These are phyloP conservation scores for Archocentrus centrarchus DNA, from an alignment of 2,113 vertebrate species.

Conservation along the genomic window DNA sequence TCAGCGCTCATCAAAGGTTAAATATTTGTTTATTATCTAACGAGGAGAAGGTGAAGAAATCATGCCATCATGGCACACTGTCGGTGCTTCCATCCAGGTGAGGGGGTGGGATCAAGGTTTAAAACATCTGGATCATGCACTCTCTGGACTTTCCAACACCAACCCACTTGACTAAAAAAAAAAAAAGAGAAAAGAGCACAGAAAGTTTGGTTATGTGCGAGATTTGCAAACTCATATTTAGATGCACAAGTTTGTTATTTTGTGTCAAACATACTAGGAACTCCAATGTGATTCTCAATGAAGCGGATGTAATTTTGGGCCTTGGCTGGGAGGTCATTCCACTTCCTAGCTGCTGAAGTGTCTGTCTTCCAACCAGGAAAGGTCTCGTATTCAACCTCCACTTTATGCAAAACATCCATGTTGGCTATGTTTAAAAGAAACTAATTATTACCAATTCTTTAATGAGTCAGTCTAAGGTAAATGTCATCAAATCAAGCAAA, in stretches of 20 bases:
- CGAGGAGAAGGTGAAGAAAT: constrained; percentile 27
- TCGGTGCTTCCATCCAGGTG: constrained; percentile 20
- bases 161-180: constrained; percentile 92
- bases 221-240: background rate
- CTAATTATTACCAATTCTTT: background rate
- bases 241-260: background rate
- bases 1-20: background rate
- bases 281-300: constrained; percentile 94
- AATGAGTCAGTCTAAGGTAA: background rate
- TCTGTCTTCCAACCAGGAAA: constrained; percentile 97
- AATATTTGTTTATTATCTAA: constrained; percentile 48
- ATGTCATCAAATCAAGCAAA: background rate
- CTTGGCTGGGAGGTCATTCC: constrained; percentile 94
- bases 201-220: background rate
- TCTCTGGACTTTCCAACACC: constrained; percentile 98
- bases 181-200: constrained; percentile 52
- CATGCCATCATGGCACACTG: constrained; percentile 13
- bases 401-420: constrained; percentile 95
- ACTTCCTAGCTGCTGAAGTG: constrained; percentile 91
- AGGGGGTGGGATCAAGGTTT: constrained; percentile 32
- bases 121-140: constrained; percentile 99
- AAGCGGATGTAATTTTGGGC: constrained; percentile 97
- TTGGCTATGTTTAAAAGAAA: constrained; percentile 83
- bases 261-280: constrained; percentile 85
- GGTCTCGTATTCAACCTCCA: constrained; percentile 96